Evolutionary conservation across 2,888 invertebrate genomes (phyloP), one percentile per base, ranked within the genome.

Genomic region (Drosophila fungiperda): DNA sequence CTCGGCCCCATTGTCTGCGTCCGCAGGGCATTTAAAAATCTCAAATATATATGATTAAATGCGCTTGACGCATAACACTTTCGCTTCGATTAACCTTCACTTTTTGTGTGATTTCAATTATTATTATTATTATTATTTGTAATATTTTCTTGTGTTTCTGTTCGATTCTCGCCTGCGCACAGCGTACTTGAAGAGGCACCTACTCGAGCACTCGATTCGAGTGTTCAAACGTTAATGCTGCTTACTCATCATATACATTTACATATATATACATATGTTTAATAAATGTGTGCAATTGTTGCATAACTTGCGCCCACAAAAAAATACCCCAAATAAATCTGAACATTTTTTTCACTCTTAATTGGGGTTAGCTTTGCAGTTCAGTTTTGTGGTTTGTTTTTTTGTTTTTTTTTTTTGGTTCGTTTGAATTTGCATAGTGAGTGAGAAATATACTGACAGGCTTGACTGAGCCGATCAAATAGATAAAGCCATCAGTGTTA

Each of bases 11-110:
- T 26, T 54, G 23, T 23, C 40, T 68, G 57, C 33, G 36, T 26
- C 79, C 62, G 59, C 72, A 76, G 79, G 79, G 79, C 68, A 74
- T 53, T 59, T 68, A 59, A 35, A 33, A 59, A 23, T 68, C 48
- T 62, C 45, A 38, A 59, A 68, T 73, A 42, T 53, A 29, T 73
- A 63, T 73, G 62, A 67, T 58, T 62, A 60, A 58, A 57, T 55
- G 33, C 33, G 63, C 71, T 75, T 68, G 78, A 66, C 45, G 23
- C 23, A 26, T 55, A 57, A 50, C 70, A 84, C 87, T 87, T 84
- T 84, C 87, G 84, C 84, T 74, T 82, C 75, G 82, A 86, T 87
- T 87, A 87, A 87, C 84, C 84, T 85, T 85, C 84, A 84, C 83
- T 85, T 87, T 76, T 69, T 55, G 45, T 54, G 15, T 36, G n/a